phyloP scores from a whole-genome alignment of 2,113 vertebrate genomes.

The Gymnocephalus cernua region DNA sequence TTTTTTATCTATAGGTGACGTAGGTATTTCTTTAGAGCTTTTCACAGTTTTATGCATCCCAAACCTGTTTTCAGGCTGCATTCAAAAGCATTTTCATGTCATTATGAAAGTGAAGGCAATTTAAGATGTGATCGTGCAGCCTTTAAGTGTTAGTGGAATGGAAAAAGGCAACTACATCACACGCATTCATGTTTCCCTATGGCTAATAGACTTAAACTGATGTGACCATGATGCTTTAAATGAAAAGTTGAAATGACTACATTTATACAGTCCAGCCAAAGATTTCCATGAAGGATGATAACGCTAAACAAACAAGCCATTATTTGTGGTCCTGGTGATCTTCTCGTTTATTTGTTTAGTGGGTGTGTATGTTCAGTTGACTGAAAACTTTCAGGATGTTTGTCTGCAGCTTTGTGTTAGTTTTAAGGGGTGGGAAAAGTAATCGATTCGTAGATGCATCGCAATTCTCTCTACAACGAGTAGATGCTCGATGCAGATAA shows the following conservation, averaged over 20 bases:
- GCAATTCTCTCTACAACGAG: too few species aligned
- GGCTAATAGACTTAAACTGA: neutral
- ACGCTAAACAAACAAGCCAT: neutral
- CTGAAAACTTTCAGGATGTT: neutral
- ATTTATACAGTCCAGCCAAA: slow-evolving; percentile 32
- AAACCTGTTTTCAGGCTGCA: slow-evolving; percentile 2
- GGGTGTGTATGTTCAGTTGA: neutral
- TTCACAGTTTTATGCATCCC: neutral
- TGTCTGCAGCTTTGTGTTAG: neutral
- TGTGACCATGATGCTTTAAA: slow-evolving; percentile 4
- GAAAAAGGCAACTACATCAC: neutral
- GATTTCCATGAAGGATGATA: neutral
- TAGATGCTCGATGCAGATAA: too few species aligned
- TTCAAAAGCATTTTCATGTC: neutral
- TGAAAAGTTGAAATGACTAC: neutral
- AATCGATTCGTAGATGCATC: too few species aligned
- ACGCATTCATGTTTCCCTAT: neutral
- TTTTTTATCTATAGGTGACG: neutral
- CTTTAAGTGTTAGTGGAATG: neutral
- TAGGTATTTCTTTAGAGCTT: neutral
- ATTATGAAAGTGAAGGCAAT: neutral
- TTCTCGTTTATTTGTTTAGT: neutral
- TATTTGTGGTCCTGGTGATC: accelerated
- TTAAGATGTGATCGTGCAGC: neutral
- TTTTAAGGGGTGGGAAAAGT: too few species aligned